Conservation (phyloP, 2,797 vertebrate genomes). For the Crenuchus spilurus region DNA sequence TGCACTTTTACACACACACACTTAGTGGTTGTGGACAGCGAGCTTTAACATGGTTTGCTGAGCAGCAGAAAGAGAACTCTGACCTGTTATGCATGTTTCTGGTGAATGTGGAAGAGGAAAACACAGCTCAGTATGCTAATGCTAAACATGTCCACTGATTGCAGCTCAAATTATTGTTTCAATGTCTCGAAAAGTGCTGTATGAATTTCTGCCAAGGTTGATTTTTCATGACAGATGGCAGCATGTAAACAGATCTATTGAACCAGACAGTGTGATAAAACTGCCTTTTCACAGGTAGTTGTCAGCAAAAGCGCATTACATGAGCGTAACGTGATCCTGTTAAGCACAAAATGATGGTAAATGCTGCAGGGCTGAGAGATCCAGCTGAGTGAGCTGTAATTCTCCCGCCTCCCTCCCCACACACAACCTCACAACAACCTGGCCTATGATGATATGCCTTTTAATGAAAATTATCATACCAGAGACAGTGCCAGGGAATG, state of each 20-base stretch:
- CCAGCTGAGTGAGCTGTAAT: conserved; percentile 36
- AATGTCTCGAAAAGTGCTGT: conserved; percentile 17
- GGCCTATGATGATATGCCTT: conserved; percentile 37
- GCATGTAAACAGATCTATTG: conserved; percentile 54
- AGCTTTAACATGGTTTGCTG: background rate
- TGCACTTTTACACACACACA: conserved; percentile 41
- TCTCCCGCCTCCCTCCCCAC: conserved; percentile 25
- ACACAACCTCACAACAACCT: no score
- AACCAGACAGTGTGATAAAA: conserved; percentile 44
- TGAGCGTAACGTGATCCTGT: conserved; percentile 26
- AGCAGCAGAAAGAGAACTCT: background rate
- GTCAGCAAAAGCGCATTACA: conserved; percentile 51
- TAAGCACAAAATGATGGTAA: conserved; percentile 31
- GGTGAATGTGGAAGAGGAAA: background rate
- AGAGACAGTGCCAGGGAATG: conserved; percentile 7
- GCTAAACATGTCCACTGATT: background rate
- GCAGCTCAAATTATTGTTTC: no score
- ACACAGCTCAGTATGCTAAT: background rate
- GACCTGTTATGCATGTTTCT: background rate
- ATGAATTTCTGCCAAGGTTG: conserved; percentile 12
- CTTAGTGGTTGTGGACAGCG: background rate
- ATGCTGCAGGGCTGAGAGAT: conserved; percentile 16
- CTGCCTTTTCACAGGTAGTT: background rate
- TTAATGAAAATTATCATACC: conserved; percentile 50
- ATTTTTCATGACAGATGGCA: conserved; percentile 48